Evolutionary conservation across 2,888 invertebrate species (phyloP), one percentile per base, ranked within the genome.

Genomic region (Rotaria sp.): DNA sequence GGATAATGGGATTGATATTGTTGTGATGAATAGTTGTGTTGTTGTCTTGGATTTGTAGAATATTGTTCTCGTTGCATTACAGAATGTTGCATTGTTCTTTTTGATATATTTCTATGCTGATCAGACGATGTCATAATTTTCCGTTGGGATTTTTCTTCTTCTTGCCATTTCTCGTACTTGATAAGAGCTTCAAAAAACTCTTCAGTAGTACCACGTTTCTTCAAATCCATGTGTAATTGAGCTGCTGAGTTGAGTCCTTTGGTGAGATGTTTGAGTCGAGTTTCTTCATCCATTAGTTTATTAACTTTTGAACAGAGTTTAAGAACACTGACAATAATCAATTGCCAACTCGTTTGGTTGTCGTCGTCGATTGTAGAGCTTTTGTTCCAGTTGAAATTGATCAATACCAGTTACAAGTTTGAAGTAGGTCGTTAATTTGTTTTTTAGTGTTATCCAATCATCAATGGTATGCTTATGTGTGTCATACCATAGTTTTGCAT

Each of bases 331-430:
- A 38, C 38, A 74, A 38, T 74, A 74, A 38, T 35, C 74, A 30
- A 38, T 30, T 38, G 74, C 74, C 0, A 21, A 74, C 21, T 74
- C 74, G 38, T 74, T 18, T 18, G 11, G 38, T 74, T 74, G 74
- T 8, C 74, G 74, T 3, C 74, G 74, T 35, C 74, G 11, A 38
- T 74, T 74, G 26, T 74, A 74, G 21, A 74, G 74, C 26, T 74
- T 74, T 30, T 74, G 74, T 30, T 74, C 74, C 30, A 74, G 30
- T 74, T 74, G 74, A 74, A 74, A 74, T 18, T 74, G 74, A 38
- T 74, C 74, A 2, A 30, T 74, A 74, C 74, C 74, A 38, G 74
- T 74, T n/a, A 74, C 74, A 38, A 74, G n/a, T 74, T 30, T 74
- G 21, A 74, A 74, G 21, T 74, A 35, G 3, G 74, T 18, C 1